A percentile compares a stretch with the other conserved stretches of the same genome.
phyloP scores from a whole-genome alignment of 2,797 vertebrate genomes.

The Lycodopsis pacificus region DNA sequence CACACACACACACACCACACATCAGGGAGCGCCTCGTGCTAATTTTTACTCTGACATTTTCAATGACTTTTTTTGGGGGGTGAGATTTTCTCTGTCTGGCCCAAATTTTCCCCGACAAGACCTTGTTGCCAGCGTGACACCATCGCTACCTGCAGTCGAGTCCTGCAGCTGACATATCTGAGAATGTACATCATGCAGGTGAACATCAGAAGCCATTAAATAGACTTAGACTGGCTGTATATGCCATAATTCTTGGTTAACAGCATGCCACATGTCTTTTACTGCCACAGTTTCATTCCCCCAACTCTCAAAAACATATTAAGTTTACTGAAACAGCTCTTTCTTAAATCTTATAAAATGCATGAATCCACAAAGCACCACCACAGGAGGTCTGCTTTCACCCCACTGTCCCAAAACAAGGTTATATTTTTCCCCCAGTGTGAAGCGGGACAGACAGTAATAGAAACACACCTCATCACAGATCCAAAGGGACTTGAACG shows the following conservation, averaged over 20 bases:
- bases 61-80: not conserved
- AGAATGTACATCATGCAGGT: not conserved
- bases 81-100: not conserved
- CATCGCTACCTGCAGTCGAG: not conserved
- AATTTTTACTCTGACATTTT: not conserved
- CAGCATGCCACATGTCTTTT: not conserved
- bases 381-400: not conserved
- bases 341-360: not conserved
- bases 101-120: not conserved
- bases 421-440: not conserved
- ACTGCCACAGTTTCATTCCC: no score
- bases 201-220: conserved; percentile 1
- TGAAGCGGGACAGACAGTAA: not conserved
- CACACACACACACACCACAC: conserved; percentile 5
- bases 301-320: not conserved
- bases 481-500: conserved; percentile 12
- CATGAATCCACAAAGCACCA: not conserved
- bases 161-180: not conserved
- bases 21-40: not conserved
- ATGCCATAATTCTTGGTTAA: not conserved
- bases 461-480: conserved; percentile 26
- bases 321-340: not conserved
- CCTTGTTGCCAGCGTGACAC: not conserved
- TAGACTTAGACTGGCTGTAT: not conserved
- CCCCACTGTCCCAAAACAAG: conserved; percentile 2